phyloP scores from a whole-genome alignment of 2,888 invertebrate genomes.

The Volucella zonaria region DNA sequence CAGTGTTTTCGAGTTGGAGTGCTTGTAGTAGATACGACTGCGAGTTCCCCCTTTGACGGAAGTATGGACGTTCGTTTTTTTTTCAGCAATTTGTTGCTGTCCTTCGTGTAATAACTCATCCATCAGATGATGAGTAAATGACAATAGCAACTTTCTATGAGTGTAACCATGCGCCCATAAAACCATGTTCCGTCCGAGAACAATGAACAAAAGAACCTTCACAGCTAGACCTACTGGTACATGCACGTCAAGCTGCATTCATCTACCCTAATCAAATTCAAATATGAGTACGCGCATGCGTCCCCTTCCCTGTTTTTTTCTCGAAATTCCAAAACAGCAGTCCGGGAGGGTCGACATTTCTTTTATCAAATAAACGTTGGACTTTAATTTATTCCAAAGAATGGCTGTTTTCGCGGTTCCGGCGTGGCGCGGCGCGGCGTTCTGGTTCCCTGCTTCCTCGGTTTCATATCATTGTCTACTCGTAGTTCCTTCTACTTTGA shows the following conservation, averaged over 20 bases:
- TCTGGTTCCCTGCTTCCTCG: background rate
- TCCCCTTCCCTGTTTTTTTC: slow-evolving; percentile 47
- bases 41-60: slow-evolving; percentile 24
- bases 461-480: slow-evolving; percentile 18
- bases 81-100: slow-evolving; percentile 43
- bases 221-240: background rate
- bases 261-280: slow-evolving; percentile 53
- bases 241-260: slow-evolving; percentile 6
- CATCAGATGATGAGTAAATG: slow-evolving; percentile 22
- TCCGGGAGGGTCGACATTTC: background rate
- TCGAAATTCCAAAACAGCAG: slow-evolving; percentile 7
- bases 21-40: no score
- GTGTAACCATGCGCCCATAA: no score
- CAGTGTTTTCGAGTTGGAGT: slow-evolving; percentile 3
- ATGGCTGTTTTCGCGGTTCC: background rate
- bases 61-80: slow-evolving; percentile 26
- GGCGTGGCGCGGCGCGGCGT: no score
- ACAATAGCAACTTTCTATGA: no score
- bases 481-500: slow-evolving; percentile 9
- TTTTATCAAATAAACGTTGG: background rate
- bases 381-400: slow-evolving; percentile 30
- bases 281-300: slow-evolving; percentile 44
- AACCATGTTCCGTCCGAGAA: background rate
- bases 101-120: slow-evolving; percentile 30
- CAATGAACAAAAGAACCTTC: slow-evolving; percentile 41